A percentile compares a stretch with the other conserved stretches of the same genome.
These are phyloP conservation scores for Hemicrepidius hirtus DNA, from an alignment of 2,888 invertebrate species.

Conservation along the genomic window DNA sequence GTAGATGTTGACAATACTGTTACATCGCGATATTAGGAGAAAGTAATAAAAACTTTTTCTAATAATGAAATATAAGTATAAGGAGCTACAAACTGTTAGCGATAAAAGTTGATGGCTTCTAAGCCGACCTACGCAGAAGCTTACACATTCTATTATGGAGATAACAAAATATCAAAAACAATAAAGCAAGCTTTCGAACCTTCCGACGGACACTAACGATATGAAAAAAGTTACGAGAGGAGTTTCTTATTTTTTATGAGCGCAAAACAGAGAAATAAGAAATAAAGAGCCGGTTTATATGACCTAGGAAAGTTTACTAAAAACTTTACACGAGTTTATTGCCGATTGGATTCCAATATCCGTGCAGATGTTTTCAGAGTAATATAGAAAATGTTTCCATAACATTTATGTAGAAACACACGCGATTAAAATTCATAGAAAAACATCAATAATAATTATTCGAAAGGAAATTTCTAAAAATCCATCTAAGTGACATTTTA, in stretches of 20 bases:
- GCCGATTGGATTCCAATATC: conserved; percentile 43
- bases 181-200: conserved; percentile 60
- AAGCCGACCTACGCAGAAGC: conserved; percentile 53
- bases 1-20: conserved; percentile 33
- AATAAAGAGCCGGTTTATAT: conserved; percentile 39
- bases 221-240: conserved; percentile 58
- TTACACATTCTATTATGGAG: conserved; percentile 59
- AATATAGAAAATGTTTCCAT: too few relatives aligned
- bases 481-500: conserved; percentile 8
- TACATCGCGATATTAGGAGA: conserved; percentile 25
- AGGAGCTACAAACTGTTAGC: conserved; percentile 47
- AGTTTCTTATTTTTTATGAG: conserved; percentile 49
- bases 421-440: too few relatives aligned
- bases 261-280: conserved; percentile 45
- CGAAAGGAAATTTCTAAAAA: conserved; percentile 1
- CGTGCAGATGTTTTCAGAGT: conserved; percentile 28
- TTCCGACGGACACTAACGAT: conserved; percentile 57
- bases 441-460: too few relatives aligned
- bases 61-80: conserved; percentile 47
- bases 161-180: conserved; percentile 62
- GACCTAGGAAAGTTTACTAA: conserved; percentile 42
- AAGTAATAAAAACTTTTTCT: conserved; percentile 49
- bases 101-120: conserved; percentile 56
- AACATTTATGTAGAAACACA: too few relatives aligned
- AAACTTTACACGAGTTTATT: conserved; percentile 46